These are phyloP conservation scores for Drosophila sordidula DNA, from an alignment of 2,888 invertebrate genomes.

Conservation along the genomic window DNA sequence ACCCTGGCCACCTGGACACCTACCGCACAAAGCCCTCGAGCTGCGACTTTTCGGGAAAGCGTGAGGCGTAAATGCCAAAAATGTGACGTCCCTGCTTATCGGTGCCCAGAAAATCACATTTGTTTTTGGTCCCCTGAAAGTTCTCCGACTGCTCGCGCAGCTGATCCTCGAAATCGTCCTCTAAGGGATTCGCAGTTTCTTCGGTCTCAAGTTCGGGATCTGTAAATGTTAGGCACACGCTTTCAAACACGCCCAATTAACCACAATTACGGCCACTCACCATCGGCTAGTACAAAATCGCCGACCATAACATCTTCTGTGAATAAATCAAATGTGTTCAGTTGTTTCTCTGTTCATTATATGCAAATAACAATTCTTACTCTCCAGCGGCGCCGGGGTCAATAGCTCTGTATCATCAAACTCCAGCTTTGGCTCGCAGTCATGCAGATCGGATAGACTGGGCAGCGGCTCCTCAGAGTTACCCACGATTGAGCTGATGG, in stretches of 20 bases:
- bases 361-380: constrained; percentile 88
- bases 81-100: constrained; percentile 94
- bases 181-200: constrained; percentile 81
- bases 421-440: constrained; percentile 97
- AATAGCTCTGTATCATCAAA: constrained; percentile 97
- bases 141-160: constrained; percentile 78
- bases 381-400: constrained; percentile 89
- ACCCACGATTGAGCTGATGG: constrained; percentile 84
- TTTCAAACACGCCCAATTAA: constrained; percentile 11
- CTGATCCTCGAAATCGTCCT: constrained; percentile 84
- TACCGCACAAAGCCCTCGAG: constrained; percentile 84
- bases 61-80: constrained; percentile 97
- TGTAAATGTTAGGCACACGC: constrained; percentile 22
- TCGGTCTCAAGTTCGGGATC: constrained; percentile 77
- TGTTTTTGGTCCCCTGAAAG: constrained; percentile 75
- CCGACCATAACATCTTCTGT: constrained; percentile 84
- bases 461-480: constrained; percentile 92
- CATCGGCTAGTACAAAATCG: constrained; percentile 83
- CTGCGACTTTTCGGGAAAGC: constrained; percentile 91
- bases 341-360: constrained; percentile 84
- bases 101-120: constrained; percentile 88
- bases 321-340: constrained; percentile 31
- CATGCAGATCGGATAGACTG: constrained; percentile 95
- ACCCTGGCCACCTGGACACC: neutral
- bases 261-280: constrained; percentile 57